Percentiles rank a stretch among this genome's conserved stretches.
phyloP scores from a whole-genome alignment of 1,140 invertebrate species.

The Drosophila sucinea region DNA sequence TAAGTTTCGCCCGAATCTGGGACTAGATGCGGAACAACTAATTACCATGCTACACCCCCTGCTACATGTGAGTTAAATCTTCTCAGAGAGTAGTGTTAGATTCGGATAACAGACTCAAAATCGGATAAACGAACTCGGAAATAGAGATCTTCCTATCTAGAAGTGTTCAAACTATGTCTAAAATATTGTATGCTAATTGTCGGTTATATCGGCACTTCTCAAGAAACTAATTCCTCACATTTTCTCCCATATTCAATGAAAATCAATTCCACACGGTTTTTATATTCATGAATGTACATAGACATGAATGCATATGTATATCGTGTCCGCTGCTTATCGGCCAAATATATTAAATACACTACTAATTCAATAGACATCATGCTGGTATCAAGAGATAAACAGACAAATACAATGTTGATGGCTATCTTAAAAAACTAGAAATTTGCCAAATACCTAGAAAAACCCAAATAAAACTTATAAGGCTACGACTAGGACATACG shows the following conservation, averaged over 20 bases:
- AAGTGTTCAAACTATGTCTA: no score
- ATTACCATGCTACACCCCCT: conserved; percentile 86
- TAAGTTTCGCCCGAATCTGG: conserved; percentile 82
- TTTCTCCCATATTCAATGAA: neutral
- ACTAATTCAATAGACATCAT: no score
- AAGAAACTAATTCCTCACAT: neutral
- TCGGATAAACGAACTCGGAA: no score
- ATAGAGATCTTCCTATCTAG: no score
- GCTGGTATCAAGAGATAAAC: no score
- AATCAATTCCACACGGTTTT: neutral
- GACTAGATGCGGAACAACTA: conserved; percentile 75
- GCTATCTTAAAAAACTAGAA: no score
- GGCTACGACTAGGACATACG: no score
- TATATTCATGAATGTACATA: neutral
- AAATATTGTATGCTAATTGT: no score
- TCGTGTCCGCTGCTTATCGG: conserved; percentile 6
- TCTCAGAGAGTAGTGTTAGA: neutral
- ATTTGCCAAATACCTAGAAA: no score
- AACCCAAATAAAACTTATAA: no score
- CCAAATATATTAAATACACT: no score
- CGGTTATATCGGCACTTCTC: neutral
- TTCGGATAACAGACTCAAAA: neutral
- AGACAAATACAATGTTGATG: no score
- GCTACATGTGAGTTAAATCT: conserved; percentile 83
- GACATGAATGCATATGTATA: neutral